Conservation (phyloP, 2,888 invertebrate species). For the Halictus quadricinctus region DNA sequence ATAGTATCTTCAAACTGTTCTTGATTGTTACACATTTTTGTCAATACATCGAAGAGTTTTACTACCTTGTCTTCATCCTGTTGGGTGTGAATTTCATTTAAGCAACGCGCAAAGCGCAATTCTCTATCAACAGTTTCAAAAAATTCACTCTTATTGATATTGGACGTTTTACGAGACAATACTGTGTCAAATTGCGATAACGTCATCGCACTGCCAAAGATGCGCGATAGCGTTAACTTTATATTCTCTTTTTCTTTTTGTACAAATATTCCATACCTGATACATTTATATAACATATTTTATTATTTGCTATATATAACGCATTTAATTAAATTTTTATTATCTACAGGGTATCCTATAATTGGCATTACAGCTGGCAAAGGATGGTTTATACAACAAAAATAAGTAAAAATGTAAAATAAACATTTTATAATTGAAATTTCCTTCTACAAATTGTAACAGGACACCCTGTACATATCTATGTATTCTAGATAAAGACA, state of each 20-base stretch:
- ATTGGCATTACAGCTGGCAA: neutral
- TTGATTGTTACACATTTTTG: conserved; percentile 80
- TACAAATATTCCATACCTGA: conserved; percentile 86
- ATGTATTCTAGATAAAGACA: conserved; percentile 26
- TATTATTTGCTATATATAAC: neutral
- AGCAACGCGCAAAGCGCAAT: conserved; percentile 59
- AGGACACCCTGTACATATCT: neutral
- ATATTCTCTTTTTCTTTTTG: conserved; percentile 85
- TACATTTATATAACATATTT: conserved; percentile 40
- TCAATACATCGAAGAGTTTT: conserved; percentile 80
- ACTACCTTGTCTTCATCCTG: conserved; percentile 79
- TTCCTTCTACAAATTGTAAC: neutral
- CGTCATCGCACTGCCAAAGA: conserved; percentile 84
- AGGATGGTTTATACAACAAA: neutral
- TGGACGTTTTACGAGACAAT: conserved; percentile 68
- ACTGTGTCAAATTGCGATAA: conserved; percentile 69
- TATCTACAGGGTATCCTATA: neutral
- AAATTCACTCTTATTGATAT: conserved; percentile 83
- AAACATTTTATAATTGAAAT: neutral
- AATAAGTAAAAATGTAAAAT: neutral
- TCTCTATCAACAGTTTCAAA: conserved; percentile 66
- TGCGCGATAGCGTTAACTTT: conserved; percentile 85
- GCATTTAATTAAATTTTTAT: neutral
- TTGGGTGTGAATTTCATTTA: conserved; percentile 83
- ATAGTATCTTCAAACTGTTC: conserved; percentile 82